Percentiles rank a stretch among this genome's conserved stretches.
Evolutionary conservation across 2,888 invertebrate genomes (phyloP).

Genomic region (Torymus tubicola): DNA sequence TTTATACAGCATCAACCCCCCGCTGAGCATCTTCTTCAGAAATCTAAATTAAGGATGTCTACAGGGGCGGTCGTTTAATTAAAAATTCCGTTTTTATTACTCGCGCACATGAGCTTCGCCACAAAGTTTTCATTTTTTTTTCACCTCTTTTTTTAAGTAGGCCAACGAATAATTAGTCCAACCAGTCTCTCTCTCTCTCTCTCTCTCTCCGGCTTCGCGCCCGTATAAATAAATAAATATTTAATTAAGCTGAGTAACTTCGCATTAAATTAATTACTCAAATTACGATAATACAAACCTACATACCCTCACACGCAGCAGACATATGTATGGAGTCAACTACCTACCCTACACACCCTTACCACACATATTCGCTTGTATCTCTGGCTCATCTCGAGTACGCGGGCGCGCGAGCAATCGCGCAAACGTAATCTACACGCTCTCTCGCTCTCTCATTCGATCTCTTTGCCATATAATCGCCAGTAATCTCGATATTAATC

Average conservation of each 20-base stretch:
- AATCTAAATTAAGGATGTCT: too few species aligned
- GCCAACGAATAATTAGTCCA: background rate
- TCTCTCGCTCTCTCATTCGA: background rate
- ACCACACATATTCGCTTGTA: background rate
- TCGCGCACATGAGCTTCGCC: too few species aligned
- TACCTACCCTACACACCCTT: too few species aligned
- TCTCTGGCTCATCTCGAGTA: background rate
- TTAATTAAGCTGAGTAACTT: constrained; percentile 26
- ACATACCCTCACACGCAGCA: too few species aligned
- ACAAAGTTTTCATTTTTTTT: background rate
- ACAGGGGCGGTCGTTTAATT: too few species aligned
- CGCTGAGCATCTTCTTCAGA: too few species aligned
- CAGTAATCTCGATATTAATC: constrained; percentile 22
- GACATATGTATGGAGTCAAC: too few species aligned
- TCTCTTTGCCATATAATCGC: background rate
- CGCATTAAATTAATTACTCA: constrained; percentile 2
- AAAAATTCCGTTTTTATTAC: too few species aligned
- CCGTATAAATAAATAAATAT: constrained; percentile 25
- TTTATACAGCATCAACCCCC: too few species aligned
- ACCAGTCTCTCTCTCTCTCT: background rate
- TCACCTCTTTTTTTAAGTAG: background rate
- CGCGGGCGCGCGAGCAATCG: background rate
- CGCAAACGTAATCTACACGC: background rate
- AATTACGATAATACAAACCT: constrained; percentile 8
- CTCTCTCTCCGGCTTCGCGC: background rate